These are phyloP conservation scores for Lepidurus packardi DNA, from an alignment of 1,140 invertebrate genomes.

Conservation along the genomic window DNA sequence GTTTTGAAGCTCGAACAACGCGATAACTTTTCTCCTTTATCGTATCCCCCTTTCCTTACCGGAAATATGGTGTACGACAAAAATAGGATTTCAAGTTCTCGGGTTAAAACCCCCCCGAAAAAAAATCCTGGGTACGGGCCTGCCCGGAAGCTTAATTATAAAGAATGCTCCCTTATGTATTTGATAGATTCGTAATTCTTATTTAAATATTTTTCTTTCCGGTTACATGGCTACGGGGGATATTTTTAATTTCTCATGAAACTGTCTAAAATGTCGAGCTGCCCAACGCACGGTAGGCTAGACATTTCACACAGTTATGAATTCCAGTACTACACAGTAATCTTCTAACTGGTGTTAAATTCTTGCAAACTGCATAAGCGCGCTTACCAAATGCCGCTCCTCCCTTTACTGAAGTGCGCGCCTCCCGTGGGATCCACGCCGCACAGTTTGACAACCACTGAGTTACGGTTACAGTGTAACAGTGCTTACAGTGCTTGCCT, in stretches of 20 bases:
- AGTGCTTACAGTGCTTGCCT: slow-evolving; percentile 4
- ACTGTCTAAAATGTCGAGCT: neutral
- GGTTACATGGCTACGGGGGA: neutral
- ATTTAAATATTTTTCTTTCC: neutral
- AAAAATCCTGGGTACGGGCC: too few species aligned
- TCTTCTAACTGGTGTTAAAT: neutral
- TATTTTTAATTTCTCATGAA: neutral
- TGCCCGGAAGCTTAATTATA: slow-evolving; percentile 1
- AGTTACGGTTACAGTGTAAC: neutral
- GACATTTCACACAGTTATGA: slow-evolving; percentile 1
- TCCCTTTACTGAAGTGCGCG: neutral
- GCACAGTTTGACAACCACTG: neutral
- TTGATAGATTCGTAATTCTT: neutral
- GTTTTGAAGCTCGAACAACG: too few species aligned
- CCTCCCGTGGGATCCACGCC: neutral
- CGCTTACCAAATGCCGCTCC: neutral
- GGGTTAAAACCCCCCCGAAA: too few species aligned
- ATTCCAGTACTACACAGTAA: neutral
- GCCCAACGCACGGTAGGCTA: neutral
- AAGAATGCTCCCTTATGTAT: neutral
- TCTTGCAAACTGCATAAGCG: slow-evolving; percentile 5
- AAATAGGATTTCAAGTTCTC: too few species aligned
- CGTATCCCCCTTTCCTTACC: too few species aligned
- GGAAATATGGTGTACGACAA: too few species aligned
- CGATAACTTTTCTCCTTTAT: too few species aligned